Evolutionary conservation across 2,888 invertebrate species (phyloP), one percentile per base, ranked within the genome.

Genomic region (Cerastoderma edule): DNA sequence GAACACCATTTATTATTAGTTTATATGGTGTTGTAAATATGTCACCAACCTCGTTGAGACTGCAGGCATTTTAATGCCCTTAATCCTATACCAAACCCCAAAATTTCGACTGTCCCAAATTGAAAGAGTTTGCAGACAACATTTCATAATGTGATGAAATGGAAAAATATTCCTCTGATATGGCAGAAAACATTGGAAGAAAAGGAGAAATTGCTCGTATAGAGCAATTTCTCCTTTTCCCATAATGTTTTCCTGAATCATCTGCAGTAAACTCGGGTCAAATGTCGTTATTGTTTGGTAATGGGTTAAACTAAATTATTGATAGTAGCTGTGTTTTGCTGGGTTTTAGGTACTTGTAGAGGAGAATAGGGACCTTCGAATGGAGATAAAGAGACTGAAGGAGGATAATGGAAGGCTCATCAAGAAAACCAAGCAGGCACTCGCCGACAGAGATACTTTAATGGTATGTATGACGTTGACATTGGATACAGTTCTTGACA

Each of bases 391-490:
- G 35, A 69, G 88, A 53, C 72, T 90, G 54, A 87, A 87, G 57
- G 85, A 85, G 39, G 89, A 90, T 64, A 89, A 90, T 71, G 78
- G 78, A 8, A 71, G 77, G 24, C 72, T 90, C 13, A 75, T 90
- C 50, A 85, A 86, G 79, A 83, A 84, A 78, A 81, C 87, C 8
- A 89, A 89, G 73, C 75, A 77, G 28, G 86, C 89, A 5, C 82
- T 83, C 75, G 73, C 77, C 27, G 87, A 88, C 56, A 82, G 85
- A 65, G 88, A 88, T 46, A 75, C 80, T 28, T 75, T 88, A 6
- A 48, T 88, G 77, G 89, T 89, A 72, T 70, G 83, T 83, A 19
- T 33, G 19, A n/a, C 30, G n/a, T n/a, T n/a, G n/a, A n/a, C n/a
- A n/a, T n/a, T n/a, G n/a, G n/a, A n/a, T n/a, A n/a, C n/a, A n/a